Evolutionary conservation across 2,113 vertebrate species (phyloP).

Genomic region (Meriones unguiculatus): DNA sequence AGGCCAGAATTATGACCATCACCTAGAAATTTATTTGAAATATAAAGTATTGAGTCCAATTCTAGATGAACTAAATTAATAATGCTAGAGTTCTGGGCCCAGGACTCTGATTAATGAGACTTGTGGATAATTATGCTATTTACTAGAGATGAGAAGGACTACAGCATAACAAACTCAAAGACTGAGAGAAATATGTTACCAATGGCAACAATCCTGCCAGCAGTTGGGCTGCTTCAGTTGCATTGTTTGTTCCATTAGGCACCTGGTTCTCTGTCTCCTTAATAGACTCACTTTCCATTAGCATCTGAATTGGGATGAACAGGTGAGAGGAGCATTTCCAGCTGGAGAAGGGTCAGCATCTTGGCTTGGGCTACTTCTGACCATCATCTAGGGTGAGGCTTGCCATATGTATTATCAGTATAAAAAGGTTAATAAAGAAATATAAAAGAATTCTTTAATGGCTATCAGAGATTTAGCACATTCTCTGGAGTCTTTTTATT

Average conservation of each 20-base stretch:
- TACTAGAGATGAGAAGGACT: background rate
- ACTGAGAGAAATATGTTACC: background rate
- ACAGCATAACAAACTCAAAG: background rate
- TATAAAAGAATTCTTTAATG: constrained; percentile 14
- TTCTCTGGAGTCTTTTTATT: background rate
- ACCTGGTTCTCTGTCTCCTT: constrained; percentile 55
- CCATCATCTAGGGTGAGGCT: background rate
- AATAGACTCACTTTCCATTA: constrained; percentile 48
- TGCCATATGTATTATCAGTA: constrained; percentile 44
- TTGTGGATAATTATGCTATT: constrained; percentile 20
- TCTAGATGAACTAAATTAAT: constrained; percentile 18
- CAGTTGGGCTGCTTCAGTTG: background rate
- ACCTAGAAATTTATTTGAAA: constrained; percentile 33
- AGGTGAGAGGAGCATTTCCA: constrained; percentile 58
- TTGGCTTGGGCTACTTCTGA: constrained; percentile 1
- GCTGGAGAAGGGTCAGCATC: constrained; percentile 21
- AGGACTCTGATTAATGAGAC: background rate
- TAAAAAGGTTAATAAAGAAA: constrained; percentile 50
- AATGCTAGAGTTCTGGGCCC: background rate
- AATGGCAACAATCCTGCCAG: constrained; percentile 12
- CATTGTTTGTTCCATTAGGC: constrained; percentile 40
- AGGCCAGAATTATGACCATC: background rate
- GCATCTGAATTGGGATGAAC: constrained; percentile 42
- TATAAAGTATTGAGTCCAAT: background rate
- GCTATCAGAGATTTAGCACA: background rate